Base-by-base conservation (phyloP, 2,888 invertebrate genomes). In the Apamea sordens region DNA sequence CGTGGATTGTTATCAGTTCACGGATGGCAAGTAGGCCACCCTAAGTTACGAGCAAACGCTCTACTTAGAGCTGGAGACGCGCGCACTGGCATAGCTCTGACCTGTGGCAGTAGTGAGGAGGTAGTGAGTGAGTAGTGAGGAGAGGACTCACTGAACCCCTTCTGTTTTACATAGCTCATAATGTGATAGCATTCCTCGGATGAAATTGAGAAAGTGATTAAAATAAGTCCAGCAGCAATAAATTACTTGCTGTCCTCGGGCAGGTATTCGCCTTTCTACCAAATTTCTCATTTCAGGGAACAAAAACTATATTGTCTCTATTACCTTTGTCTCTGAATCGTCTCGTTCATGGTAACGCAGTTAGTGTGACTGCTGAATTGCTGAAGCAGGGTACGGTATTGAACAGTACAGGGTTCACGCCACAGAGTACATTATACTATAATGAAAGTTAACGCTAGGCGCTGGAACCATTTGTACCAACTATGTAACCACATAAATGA, bases 11-110 rank as follows among this genome's bases (percentile, higher is more conserved):
- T 64, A 65, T 79, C 79, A 70, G 36, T 36, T 44, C n/a, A 32
- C n/a, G 44, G 53, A 28, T 4, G 32, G 44, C 69, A 70, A 79
- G 78, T 79, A 78, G 78, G 79, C 56, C 70, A 47, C 50, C 41
- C n/a, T 32, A 53, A 41, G 21, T 21, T 68, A 13, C 1, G 41
- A 68, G 59, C 65, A 11, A 28, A 21, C 36, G 75, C 47, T 47
- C 24, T 47, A 24, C 67, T 32, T n/a, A 15, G 41, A 21, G 76
- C 47, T 24, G 50, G n/a, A 32, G 13, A 28, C 47, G 28, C 36
- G 36, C 21, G 1, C 67, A 21, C 50, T 50, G 47, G 44, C 21
- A 72, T 10, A 41, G 24, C 41, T 41, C 41, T 56, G 3, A 47
- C 13, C 44, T 47, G 28, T 6, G 47, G 68, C 44, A 47, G 11